These are phyloP conservation scores for Xerus inauris DNA, from an alignment of 2,113 vertebrate genomes.

Conservation along the genomic window DNA sequence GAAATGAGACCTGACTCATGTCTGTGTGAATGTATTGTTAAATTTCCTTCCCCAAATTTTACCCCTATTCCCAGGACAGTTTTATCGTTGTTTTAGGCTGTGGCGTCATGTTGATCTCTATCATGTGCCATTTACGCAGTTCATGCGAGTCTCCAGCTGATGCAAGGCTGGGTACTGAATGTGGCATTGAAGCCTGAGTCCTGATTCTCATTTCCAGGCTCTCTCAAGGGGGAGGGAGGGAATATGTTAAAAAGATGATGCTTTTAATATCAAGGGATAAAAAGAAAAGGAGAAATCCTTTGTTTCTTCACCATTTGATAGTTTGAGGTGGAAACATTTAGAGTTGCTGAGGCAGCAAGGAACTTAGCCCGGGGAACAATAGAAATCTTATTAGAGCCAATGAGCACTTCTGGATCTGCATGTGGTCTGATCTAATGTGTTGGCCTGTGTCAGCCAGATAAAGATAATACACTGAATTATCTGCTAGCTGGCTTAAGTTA, in stretches of 20 bases:
- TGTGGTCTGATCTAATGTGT: slow-evolving; percentile 4
- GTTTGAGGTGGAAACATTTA: not conserved
- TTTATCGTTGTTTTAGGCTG: not conserved
- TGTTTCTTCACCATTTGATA: not conserved
- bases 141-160: not conserved
- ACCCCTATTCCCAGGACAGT: slow-evolving; percentile 15
- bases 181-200: not conserved
- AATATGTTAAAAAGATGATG: not conserved
- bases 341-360: slow-evolving; percentile 26
- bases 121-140: not conserved
- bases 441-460: slow-evolving; percentile 44
- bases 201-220: not conserved
- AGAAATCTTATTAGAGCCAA: not conserved
- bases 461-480: slow-evolving; percentile 56
- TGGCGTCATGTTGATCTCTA: slow-evolving; percentile 44
- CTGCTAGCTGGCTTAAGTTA: slow-evolving; percentile 13
- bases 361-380: not conserved
- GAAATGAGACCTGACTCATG: slow-evolving; percentile 71
- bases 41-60: slow-evolving; percentile 47
- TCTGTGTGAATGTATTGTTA: slow-evolving; percentile 40
- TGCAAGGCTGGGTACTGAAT: not conserved
- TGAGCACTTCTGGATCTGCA: not conserved
- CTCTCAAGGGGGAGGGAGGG: not conserved
- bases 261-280: not conserved
- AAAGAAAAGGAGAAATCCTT: not conserved